Percentiles rank a stretch among this genome's conserved stretches.
phyloP scores from a whole-genome alignment of 2,888 invertebrate species.

The Napeogenes sylphis region DNA sequence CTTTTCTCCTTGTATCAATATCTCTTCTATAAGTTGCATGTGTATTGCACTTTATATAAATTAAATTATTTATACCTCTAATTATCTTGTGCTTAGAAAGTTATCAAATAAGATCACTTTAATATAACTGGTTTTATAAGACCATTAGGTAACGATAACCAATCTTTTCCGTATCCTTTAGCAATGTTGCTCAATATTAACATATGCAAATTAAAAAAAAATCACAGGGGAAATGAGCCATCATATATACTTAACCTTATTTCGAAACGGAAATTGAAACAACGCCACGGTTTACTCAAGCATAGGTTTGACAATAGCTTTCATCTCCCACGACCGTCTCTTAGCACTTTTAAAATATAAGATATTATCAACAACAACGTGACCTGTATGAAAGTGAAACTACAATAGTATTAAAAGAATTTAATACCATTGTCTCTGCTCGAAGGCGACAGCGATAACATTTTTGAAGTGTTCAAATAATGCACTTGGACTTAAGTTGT shows the following conservation, averaged over 20 bases:
- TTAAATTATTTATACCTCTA: no score
- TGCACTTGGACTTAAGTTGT: no score
- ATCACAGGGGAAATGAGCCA: constrained; percentile 15
- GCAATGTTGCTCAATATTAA: no score
- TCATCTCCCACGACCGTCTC: constrained; percentile 32
- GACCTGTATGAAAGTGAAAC: constrained; percentile 26
- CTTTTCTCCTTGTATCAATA: not conserved
- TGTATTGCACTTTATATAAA: no score
- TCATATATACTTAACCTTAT: constrained; percentile 26
- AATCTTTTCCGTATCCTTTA: no score
- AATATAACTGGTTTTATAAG: no score
- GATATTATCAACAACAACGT: constrained; percentile 28
- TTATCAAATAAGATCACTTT: no score
- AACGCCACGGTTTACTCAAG: constrained; percentile 18
- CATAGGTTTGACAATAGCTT: constrained; percentile 31
- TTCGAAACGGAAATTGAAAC: constrained; percentile 26
- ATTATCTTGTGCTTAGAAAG: no score
- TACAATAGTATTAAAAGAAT: constrained; percentile 15
- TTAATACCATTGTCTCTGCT: constrained; percentile 10
- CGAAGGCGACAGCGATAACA: not conserved
- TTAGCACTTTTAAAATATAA: constrained; percentile 28
- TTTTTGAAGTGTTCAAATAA: not conserved
- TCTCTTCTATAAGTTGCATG: not conserved
- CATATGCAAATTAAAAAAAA: not conserved
- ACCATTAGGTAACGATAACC: no score